phyloP scores from a whole-genome alignment of 2,888 invertebrate species.

The Saturnia japonica region DNA sequence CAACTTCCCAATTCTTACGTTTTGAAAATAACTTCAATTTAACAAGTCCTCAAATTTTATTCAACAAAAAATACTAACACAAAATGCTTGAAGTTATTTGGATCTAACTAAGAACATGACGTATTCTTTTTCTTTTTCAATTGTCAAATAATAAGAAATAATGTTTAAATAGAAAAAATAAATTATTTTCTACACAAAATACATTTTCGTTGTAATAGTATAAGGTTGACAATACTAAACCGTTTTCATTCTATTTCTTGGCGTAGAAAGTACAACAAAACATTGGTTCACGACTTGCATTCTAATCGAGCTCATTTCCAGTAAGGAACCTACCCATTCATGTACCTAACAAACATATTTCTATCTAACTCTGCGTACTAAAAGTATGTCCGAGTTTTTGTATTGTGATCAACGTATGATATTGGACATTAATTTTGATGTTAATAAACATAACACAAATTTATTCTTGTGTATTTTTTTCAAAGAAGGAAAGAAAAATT shows the following conservation, averaged over 20 bases:
- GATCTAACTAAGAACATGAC: background rate
- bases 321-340: background rate
- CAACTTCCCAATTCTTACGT: background rate
- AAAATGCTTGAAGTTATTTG: background rate
- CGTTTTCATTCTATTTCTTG: constrained; percentile 47
- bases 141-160: background rate
- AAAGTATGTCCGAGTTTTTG: background rate
- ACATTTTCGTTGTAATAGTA: constrained; percentile 12
- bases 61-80: background rate
- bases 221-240: constrained; percentile 41
- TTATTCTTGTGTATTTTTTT: background rate
- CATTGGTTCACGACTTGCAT: constrained; percentile 57
- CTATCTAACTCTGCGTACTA: background rate
- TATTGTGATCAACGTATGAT: background rate
- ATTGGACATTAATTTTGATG: background rate
- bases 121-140: background rate
- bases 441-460: background rate
- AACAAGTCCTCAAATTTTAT: background rate
- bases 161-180: background rate
- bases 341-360: background rate
- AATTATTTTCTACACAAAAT: background rate
- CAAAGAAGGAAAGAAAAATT: too few relatives aligned
- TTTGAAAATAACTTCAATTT: background rate
- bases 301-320: constrained; percentile 48
- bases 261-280: constrained; percentile 63